Evolutionary conservation across 2,797 vertebrate genomes (phyloP), one percentile per base, ranked within the genome.

Genomic region (Pseudomugil gertrudae): DNA sequence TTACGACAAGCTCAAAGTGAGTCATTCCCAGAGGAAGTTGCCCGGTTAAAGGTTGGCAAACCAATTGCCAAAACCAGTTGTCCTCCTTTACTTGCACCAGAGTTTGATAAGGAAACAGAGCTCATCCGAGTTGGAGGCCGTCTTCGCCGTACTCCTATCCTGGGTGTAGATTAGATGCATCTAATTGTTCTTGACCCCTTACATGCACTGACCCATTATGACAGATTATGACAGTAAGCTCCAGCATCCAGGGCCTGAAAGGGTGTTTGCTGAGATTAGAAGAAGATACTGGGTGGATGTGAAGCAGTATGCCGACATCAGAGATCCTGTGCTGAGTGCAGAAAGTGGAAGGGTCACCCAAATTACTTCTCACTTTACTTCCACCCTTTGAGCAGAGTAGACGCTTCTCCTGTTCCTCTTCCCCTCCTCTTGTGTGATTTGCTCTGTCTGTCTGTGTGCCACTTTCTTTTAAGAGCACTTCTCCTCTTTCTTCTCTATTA

Each of bases 61-160:
- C 9, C 45, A n/a, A 58, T 58, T 5, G 0, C 23, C 4, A 58
- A 58, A 58, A 43, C 36, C 14, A 58, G 56, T 43, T 24, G 36
- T 4, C 36, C 26, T 27, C 24, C 43, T 27, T 8, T 58, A 58
- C 56, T 58, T 2, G 36, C 36, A 19, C 56, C 56, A 10, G 56
- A 58, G 36, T 43, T 19, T 19, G 56, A 58, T 43, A 24, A 58
- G 9, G 8, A 10, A n/a, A 58, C 36, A 19, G 23, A 26, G 56
- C 24, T 58, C 23, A 43, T 58, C 56, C 40, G 56, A 58, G 36
- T 58, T 9, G 56, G 56, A 43, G 56, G 36, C 23, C 36, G 14
- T 38, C 36, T 38, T 38, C 14, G 55, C 14, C 35, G 17, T 9
- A 26, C 5, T n/a, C 35, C 11, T 43, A 35, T 27, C 36, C 36